A percentile compares a stretch with the other conserved stretches of the same genome.
These are phyloP conservation scores for Panzeria rudis DNA, from an alignment of 2,888 invertebrate genomes.

Conservation along the genomic window DNA sequence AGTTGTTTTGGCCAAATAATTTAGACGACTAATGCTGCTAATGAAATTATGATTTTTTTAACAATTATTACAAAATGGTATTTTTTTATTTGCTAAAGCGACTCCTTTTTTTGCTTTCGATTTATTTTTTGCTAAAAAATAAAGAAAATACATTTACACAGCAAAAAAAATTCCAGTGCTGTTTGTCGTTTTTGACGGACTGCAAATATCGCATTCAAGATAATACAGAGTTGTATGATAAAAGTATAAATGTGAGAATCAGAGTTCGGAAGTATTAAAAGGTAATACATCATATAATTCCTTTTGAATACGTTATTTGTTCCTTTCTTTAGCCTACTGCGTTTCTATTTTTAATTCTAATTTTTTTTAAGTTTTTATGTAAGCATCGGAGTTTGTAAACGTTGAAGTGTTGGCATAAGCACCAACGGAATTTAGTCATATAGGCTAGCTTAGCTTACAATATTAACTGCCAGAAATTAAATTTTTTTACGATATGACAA, in stretches of 20 bases:
- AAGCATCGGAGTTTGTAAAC: too few species aligned
- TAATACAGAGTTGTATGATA: constrained; percentile 36
- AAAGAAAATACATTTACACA: constrained; percentile 68
- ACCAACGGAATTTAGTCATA: too few species aligned
- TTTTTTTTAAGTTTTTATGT: too few species aligned
- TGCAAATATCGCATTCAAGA: constrained; percentile 1
- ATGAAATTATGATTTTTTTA: constrained; percentile 12
- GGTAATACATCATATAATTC: too few species aligned
- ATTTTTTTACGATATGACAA: too few species aligned
- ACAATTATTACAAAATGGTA: constrained; percentile 18
- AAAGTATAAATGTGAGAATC: neutral
- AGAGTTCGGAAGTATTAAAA: constrained; percentile 7
- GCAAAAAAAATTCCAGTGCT: constrained; percentile 66
- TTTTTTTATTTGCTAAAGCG: constrained; percentile 14
- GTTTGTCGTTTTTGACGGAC: constrained; percentile 50
- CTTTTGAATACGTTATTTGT: too few species aligned
- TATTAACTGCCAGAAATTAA: too few species aligned
- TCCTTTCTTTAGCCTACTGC: too few species aligned
- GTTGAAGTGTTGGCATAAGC: too few species aligned
- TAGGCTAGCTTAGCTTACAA: too few species aligned
- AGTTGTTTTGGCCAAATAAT: constrained; percentile 23
- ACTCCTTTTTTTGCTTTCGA: constrained; percentile 58
- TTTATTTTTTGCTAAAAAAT: constrained; percentile 64
- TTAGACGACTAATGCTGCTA: neutral
- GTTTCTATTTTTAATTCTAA: too few species aligned